These are phyloP conservation scores for Coryphaenoides rupestris DNA, from an alignment of 2,113 vertebrate species.

Conservation along the genomic window DNA sequence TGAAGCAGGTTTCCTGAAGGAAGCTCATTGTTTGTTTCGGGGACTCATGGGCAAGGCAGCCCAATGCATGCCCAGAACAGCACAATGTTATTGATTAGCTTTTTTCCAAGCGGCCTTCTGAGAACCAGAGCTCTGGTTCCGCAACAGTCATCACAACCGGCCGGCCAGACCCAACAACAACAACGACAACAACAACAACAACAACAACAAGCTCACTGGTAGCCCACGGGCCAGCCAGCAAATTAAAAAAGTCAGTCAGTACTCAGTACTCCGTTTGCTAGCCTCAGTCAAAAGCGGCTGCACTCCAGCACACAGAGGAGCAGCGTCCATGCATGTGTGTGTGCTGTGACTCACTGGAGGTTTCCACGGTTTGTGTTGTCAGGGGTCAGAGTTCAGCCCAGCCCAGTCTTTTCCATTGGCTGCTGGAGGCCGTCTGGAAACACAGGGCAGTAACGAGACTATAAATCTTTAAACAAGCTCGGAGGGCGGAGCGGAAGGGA, in stretches of 20 bases:
- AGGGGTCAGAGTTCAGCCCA: constrained; percentile 45
- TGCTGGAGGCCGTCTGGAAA: constrained; percentile 3
- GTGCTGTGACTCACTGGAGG: constrained; percentile 42
- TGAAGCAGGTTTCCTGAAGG: too few species aligned
- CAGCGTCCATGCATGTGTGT: constrained; percentile 24
- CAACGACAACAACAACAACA: too few species aligned
- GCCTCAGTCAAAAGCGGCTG: not conserved
- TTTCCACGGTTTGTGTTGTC: constrained; percentile 38
- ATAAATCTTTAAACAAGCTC: constrained; percentile 46
- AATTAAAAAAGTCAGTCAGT: constrained; percentile 13
- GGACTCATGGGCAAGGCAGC: too few species aligned
- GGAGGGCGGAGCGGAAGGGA: constrained; percentile 4
- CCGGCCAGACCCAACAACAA: constrained; percentile 25
- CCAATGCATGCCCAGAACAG: too few species aligned
- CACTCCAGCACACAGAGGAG: constrained; percentile 40
- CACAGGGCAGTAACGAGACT: constrained; percentile 16
- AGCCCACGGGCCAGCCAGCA: constrained; percentile 23
- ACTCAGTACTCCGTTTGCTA: constrained; percentile 1
- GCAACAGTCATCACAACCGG: constrained; percentile 15
- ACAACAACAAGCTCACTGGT: constrained; percentile 12
- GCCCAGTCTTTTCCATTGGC: constrained; percentile 29
- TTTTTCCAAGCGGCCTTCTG: too few species aligned
- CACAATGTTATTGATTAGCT: too few species aligned
- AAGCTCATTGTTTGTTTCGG: too few species aligned
- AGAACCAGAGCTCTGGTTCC: constrained; percentile 6